Evolutionary conservation across 2,888 invertebrate species (phyloP).

Genomic region (Machimus atricapillus): DNA sequence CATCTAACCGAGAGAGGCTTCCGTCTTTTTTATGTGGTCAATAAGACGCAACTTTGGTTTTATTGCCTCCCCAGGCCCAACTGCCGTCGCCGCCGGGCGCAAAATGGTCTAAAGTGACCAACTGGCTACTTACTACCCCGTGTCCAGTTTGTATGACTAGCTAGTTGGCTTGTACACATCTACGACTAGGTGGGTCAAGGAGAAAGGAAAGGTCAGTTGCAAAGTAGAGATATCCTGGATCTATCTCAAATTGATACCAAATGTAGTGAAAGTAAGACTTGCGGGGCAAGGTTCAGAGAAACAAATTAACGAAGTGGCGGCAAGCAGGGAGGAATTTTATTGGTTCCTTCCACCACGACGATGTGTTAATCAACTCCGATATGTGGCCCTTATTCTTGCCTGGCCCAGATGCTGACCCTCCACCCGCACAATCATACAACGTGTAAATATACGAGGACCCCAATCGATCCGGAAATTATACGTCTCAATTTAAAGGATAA

Average conservation of each 20-base stretch:
- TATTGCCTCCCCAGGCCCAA: background rate
- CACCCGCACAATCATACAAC: background rate
- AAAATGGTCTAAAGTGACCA: background rate
- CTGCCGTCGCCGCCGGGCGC: background rate
- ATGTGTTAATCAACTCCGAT: background rate
- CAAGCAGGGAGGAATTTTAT: background rate
- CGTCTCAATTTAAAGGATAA: background rate
- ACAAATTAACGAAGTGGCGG: background rate
- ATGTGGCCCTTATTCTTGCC: background rate
- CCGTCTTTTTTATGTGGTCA: constrained; percentile 25
- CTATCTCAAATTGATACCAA: constrained; percentile 12
- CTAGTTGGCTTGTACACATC: background rate
- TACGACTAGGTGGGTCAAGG: background rate
- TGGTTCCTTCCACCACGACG: background rate
- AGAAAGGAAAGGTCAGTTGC: background rate
- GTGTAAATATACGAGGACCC: background rate
- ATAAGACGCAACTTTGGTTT: constrained; percentile 32
- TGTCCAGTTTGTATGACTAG: background rate
- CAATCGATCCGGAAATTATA: background rate
- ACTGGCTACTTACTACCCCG: background rate
- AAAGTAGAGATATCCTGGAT: background rate
- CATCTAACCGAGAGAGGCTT: background rate
- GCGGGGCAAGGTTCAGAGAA: background rate
- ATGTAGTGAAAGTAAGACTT: constrained; percentile 18
- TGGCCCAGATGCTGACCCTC: background rate